phyloP scores from a whole-genome alignment of 2,113 vertebrate species.

The Cebidichthys violaceus region DNA sequence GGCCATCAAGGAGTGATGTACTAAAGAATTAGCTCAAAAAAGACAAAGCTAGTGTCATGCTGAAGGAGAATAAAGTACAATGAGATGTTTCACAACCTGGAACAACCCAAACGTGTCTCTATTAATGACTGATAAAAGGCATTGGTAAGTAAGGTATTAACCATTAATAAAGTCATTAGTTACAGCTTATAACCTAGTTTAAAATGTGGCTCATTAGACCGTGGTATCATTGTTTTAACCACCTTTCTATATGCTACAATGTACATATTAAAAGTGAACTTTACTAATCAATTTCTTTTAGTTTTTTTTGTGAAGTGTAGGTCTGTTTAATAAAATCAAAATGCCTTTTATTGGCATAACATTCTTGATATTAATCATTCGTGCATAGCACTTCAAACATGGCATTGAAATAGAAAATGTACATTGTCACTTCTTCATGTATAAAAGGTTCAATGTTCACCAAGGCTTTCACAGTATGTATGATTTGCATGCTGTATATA shows the following conservation, averaged over 20 bases:
- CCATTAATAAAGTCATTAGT: not conserved
- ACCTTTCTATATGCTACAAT: not conserved
- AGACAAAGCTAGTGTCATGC: not conserved
- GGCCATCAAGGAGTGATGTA: not conserved
- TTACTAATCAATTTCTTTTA: not conserved
- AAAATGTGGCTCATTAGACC: not conserved
- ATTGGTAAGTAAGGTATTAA: not conserved
- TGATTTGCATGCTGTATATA: not conserved
- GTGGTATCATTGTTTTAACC: not conserved
- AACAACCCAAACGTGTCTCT: not conserved
- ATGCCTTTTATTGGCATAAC: not conserved
- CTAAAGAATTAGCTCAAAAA: not conserved
- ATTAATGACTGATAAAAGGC: not conserved
- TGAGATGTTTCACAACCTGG: not conserved
- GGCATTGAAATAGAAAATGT: not conserved
- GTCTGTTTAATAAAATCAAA: not conserved
- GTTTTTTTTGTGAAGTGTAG: not conserved
- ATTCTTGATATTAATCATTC: not conserved
- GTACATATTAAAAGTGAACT: not conserved
- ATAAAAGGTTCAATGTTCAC: not conserved
- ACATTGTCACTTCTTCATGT: not conserved
- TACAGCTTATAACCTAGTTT: not conserved
- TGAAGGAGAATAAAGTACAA: not conserved
- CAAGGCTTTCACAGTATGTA: not conserved
- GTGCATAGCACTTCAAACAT: not conserved